A percentile compares a stretch with the other conserved stretches of the same genome.
These are phyloP conservation scores for Pollenia angustigena DNA, from an alignment of 2,888 invertebrate genomes.

Conservation along the genomic window DNA sequence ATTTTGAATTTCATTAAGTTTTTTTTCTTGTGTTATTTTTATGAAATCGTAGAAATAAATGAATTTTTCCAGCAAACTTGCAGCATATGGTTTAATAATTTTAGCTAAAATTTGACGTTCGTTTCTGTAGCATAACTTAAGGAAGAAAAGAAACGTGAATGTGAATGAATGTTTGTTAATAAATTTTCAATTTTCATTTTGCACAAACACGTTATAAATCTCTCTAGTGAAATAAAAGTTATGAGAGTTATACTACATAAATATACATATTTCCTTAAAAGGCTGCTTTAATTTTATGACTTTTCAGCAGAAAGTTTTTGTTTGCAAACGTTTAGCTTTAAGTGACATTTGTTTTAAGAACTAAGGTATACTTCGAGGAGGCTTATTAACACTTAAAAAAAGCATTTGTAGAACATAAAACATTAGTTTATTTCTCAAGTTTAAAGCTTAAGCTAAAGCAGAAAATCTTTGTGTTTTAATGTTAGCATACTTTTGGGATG, in stretches of 20 bases:
- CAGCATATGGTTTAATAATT: conserved; percentile 55
- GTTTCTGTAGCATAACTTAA: background rate
- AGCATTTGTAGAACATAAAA: conserved; percentile 35
- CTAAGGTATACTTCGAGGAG: conserved; percentile 27
- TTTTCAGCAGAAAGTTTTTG: conserved; percentile 13
- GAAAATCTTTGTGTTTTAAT: background rate
- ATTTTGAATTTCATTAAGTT: conserved; percentile 66
- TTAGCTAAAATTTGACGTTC: conserved; percentile 37
- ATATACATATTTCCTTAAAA: background rate
- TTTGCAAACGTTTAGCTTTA: background rate
- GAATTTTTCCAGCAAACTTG: conserved; percentile 23
- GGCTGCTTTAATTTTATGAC: conserved; percentile 34
- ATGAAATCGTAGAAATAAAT: conserved; percentile 50
- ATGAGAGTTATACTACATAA: conserved; percentile 8
- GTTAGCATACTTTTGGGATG: conserved; percentile 15
- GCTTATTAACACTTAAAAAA: conserved; percentile 34
- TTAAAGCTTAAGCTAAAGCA: too few relatives aligned
- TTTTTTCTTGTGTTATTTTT: conserved; percentile 15
- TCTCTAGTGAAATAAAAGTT: conserved; percentile 58
- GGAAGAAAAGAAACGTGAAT: background rate
- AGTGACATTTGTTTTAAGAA: conserved; percentile 29
- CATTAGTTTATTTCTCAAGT: background rate
- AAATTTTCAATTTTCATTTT: conserved; percentile 67
- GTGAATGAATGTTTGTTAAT: conserved; percentile 23
- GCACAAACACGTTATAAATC: conserved; percentile 53